Evolutionary conservation across 1,140 invertebrate genomes (phyloP).

Genomic region (Anoplophora glabripennis): DNA sequence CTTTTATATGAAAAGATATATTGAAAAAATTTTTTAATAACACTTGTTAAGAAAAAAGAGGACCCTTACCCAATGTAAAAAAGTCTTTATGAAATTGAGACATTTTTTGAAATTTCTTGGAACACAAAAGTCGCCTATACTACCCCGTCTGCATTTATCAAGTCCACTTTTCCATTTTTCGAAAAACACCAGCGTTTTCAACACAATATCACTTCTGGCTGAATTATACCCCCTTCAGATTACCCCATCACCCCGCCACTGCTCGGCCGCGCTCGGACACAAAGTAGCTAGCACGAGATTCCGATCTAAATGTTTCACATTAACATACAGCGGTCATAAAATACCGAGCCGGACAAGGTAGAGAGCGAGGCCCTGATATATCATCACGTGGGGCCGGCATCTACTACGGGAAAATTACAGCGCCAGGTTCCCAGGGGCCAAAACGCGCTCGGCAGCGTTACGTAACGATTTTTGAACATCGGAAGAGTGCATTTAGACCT

Average conservation of each 20-base stretch:
- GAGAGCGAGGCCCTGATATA: slow-evolving; percentile 25
- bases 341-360: slow-evolving; percentile 36
- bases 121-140: too few relatives aligned
- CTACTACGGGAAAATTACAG: slow-evolving; percentile 24
- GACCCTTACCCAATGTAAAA: too few relatives aligned
- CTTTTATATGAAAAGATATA: too few relatives aligned
- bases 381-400: slow-evolving; percentile 24
- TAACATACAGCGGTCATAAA: slow-evolving; percentile 48
- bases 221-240: background rate
- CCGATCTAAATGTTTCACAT: slow-evolving; percentile 49
- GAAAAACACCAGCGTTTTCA: background rate
- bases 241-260: background rate
- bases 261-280: slow-evolving; percentile 7
- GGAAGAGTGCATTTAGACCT: slow-evolving; percentile 9
- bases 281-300: slow-evolving; percentile 44
- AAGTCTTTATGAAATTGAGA: too few relatives aligned
- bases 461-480: slow-evolving; percentile 24
- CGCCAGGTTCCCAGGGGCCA: slow-evolving; percentile 17
- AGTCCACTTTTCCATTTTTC: too few relatives aligned
- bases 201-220: background rate
- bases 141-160: too few relatives aligned
- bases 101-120: too few relatives aligned
- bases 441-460: slow-evolving; percentile 21
- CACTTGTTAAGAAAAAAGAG: too few relatives aligned
- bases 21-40: too few relatives aligned